These are phyloP conservation scores for Halocynthia roretzi DNA, from an alignment of 23 tunicate species.

Conservation along the genomic window DNA sequence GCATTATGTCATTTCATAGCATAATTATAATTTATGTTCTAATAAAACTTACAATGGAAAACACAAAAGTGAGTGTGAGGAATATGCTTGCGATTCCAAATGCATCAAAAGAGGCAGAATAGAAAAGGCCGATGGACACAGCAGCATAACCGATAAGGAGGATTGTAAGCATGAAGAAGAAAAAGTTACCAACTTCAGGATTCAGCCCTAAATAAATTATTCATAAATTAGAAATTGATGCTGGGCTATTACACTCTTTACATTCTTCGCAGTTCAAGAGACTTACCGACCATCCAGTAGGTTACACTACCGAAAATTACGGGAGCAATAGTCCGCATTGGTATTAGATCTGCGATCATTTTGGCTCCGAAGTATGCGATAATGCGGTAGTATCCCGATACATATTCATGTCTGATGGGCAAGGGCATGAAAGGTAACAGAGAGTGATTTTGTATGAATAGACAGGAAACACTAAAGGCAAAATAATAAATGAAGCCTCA, in stretches of 20 bases:
- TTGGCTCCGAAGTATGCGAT: slow-evolving; percentile 76
- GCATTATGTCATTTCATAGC: too few relatives aligned
- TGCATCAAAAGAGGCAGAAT: slow-evolving; percentile 16
- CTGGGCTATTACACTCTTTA: background rate
- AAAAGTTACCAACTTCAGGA: slow-evolving; percentile 27
- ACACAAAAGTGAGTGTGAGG: slow-evolving; percentile 22
- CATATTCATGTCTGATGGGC: slow-evolving; percentile 55
- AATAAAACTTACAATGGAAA: slow-evolving; percentile 18
- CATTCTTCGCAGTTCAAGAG: background rate
- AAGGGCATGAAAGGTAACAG: background rate
- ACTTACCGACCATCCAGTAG: slow-evolving; percentile 99
- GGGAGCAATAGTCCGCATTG: slow-evolving; percentile 83
- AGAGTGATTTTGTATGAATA: background rate
- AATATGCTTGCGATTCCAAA: slow-evolving; percentile 16
- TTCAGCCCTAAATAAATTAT: slow-evolving; percentile 16
- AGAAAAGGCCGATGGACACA: slow-evolving; percentile 22
- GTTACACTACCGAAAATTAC: slow-evolving; percentile 76
- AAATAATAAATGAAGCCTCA: slow-evolving; percentile 15
- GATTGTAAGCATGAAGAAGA: slow-evolving; percentile 31
- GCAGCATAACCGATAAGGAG: slow-evolving; percentile 27
- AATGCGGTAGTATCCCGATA: slow-evolving; percentile 85
- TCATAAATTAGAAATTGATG: background rate
- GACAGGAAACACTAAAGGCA: too few relatives aligned
- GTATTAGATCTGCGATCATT: slow-evolving; percentile 79
- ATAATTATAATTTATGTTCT: too few relatives aligned